These are phyloP conservation scores for Aphidius ervi DNA, from an alignment of 1,140 invertebrate species.

Conservation along the genomic window DNA sequence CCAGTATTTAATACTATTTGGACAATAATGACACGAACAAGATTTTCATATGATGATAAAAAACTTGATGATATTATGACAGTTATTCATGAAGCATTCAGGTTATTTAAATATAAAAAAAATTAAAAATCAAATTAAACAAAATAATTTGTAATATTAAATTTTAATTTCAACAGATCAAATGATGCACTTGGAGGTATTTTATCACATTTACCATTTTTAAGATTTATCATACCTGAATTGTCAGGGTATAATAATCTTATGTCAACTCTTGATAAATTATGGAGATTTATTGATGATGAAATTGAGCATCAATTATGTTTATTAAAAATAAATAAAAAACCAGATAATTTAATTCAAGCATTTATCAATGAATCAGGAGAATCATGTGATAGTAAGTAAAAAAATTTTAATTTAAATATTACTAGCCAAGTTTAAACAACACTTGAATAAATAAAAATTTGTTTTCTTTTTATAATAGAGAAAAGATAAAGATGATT, in stretches of 20 bases:
- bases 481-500: background rate
- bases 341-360: conserved; percentile 65
- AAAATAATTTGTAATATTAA: conserved; percentile 4
- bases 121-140: too few relatives aligned
- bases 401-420: background rate
- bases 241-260: conserved; percentile 58
- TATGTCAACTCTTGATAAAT: conserved; percentile 39
- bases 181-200: conserved; percentile 65
- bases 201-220: conserved; percentile 62
- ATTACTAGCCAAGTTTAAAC: background rate
- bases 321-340: conserved; percentile 47
- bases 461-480: too few relatives aligned
- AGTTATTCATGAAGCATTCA: conserved; percentile 57
- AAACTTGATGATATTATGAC: conserved; percentile 53
- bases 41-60: conserved; percentile 58
- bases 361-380: conserved; percentile 58
- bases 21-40: conserved; percentile 64
- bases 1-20: conserved; percentile 69
- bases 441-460: too few relatives aligned
- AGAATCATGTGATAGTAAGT: conserved; percentile 37
- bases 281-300: conserved; percentile 50
- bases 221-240: conserved; percentile 60
- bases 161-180: conserved; percentile 36
- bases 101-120: conserved; percentile 22
- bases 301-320: conserved; percentile 56